These are phyloP conservation scores for Eutolmus rufibarbis DNA, from an alignment of 2,888 invertebrate species.

Conservation along the genomic window DNA sequence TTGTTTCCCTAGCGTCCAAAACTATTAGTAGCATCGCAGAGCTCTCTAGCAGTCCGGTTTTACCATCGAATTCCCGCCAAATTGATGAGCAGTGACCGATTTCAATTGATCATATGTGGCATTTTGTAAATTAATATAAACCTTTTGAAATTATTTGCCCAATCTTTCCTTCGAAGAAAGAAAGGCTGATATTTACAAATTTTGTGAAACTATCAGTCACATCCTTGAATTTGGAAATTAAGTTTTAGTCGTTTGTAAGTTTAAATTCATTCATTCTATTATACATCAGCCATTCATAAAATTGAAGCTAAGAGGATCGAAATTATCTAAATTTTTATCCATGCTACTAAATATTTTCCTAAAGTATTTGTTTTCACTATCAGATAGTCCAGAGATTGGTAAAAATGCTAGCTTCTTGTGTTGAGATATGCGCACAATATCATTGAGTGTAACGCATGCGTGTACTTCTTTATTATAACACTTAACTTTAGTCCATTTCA, in stretches of 20 bases:
- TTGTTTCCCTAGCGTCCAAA: background rate
- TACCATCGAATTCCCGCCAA: background rate
- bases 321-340: background rate
- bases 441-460: too few species aligned
- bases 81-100: background rate
- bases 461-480: too few species aligned
- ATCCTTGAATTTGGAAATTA: background rate
- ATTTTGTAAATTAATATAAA: background rate
- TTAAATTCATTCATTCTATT: too few species aligned
- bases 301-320: background rate
- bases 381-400: too few species aligned
- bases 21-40: background rate
- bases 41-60: background rate
- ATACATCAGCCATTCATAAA: background rate
- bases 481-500: background rate
- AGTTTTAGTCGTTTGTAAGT: background rate
- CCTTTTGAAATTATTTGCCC: background rate
- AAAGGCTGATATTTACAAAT: background rate
- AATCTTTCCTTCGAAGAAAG: background rate
- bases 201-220: background rate
- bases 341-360: too few species aligned
- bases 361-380: too few species aligned
- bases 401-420: too few species aligned
- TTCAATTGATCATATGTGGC: background rate
- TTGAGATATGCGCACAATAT: too few species aligned